These are phyloP conservation scores for Tipula lateralis DNA, from an alignment of 2,888 invertebrate genomes.

Conservation along the genomic window DNA sequence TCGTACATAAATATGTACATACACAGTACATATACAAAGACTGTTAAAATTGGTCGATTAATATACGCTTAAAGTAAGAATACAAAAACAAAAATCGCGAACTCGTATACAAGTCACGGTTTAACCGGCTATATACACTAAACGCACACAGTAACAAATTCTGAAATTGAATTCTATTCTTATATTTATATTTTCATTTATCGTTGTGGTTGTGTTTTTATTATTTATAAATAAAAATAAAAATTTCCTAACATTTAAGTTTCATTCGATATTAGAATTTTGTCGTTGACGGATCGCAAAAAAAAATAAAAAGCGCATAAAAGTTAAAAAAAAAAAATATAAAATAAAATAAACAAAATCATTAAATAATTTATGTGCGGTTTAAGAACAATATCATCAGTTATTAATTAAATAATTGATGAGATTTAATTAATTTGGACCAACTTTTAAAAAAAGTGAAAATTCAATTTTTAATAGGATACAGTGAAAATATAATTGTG, in stretches of 20 bases:
- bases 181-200: neutral
- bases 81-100: neutral
- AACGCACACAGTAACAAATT: neutral
- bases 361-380: neutral
- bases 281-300: neutral
- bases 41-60: neutral
- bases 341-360: no score
- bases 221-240: constrained; percentile 9
- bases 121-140: neutral
- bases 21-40: neutral
- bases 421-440: neutral
- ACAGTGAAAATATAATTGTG: constrained; percentile 19
- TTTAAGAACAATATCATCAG: neutral
- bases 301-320: neutral
- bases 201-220: neutral
- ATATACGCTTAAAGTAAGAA: neutral
- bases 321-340: neutral
- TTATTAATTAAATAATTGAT: no score
- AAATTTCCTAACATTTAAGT: constrained; percentile 12
- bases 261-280: constrained; percentile 16
- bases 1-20: neutral
- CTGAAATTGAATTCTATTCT: neutral
- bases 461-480: neutral
- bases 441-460: neutral
- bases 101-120: neutral